Evolutionary conservation across 2,797 vertebrate genomes (phyloP).

Genomic region (Sus cebifrons): DNA sequence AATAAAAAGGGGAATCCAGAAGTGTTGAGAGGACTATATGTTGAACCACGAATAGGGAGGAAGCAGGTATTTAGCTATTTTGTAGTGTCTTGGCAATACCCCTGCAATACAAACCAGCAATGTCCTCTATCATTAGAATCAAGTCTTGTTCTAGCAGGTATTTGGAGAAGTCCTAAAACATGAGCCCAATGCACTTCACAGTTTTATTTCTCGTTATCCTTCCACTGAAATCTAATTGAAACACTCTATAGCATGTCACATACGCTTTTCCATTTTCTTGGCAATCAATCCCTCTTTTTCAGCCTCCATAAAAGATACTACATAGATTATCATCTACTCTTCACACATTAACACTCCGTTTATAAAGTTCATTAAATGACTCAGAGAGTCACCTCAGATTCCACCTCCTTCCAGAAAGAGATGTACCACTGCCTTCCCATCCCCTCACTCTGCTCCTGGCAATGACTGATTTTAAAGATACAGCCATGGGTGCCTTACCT

Average conservation of each 20-base stretch:
- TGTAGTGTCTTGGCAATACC: not conserved
- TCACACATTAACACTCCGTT: not conserved
- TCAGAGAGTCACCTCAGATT: not conserved
- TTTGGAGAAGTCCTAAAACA: not conserved
- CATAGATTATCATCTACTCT: not conserved
- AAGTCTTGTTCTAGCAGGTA: not conserved
- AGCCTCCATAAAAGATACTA: not conserved
- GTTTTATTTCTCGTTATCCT: not conserved
- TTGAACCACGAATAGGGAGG: not conserved
- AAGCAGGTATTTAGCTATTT: not conserved
- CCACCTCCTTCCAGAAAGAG: not conserved
- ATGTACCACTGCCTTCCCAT: not conserved
- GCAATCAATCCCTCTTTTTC: not conserved
- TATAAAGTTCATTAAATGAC: constrained; percentile 12
- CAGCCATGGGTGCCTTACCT: not conserved
- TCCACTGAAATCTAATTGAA: not conserved
- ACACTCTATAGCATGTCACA: not conserved
- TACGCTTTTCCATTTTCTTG: not conserved
- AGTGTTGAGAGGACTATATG: not conserved
- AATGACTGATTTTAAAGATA: not conserved
- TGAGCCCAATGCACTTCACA: not conserved
- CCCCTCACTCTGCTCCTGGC: not conserved
- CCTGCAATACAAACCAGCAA: not conserved
- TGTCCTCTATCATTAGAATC: not conserved
- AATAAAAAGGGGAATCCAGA: not conserved